Percentiles rank a stretch among this genome's conserved stretches.
Evolutionary conservation across 2,888 invertebrate genomes (phyloP).

Genomic region (Apeira syringaria): DNA sequence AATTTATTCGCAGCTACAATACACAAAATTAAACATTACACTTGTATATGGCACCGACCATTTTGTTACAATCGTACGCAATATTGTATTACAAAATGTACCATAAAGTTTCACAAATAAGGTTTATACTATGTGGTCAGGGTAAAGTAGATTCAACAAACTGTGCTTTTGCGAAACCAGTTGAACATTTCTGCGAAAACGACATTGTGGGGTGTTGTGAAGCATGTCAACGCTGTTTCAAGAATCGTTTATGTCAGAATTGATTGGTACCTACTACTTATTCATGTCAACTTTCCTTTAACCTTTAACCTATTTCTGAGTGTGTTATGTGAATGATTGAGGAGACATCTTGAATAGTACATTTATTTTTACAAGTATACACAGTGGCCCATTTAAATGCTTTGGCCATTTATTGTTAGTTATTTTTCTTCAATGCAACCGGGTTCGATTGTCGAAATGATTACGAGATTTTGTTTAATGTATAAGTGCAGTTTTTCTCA

Average conservation of each 20-base stretch:
- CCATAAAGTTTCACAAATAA: conserved; percentile 1
- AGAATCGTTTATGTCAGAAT: conserved; percentile 37
- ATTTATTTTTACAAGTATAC: too few relatives aligned
- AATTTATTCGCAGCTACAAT: too few relatives aligned
- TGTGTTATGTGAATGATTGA: not conserved
- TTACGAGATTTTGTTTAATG: too few relatives aligned
- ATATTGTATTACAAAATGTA: not conserved
- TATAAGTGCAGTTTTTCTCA: too few relatives aligned
- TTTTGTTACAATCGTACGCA: too few relatives aligned
- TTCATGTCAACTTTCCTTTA: conserved; percentile 15
- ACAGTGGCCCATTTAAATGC: too few relatives aligned
- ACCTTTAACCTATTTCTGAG: conserved; percentile 12
- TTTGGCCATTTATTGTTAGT: too few relatives aligned
- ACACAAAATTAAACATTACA: too few relatives aligned
- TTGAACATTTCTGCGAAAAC: conserved; percentile 45
- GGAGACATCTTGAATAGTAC: too few relatives aligned
- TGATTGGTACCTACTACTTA: conserved; percentile 25
- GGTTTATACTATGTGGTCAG: not conserved
- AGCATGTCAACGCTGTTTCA: conserved; percentile 45
- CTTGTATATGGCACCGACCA: too few relatives aligned
- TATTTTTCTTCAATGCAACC: too few relatives aligned
- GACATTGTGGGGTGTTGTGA: conserved; percentile 38
- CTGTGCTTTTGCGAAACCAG: conserved; percentile 26
- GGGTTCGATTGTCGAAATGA: too few relatives aligned
- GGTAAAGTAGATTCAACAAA: conserved; percentile 18